These are phyloP conservation scores for Diplazon laetatorius DNA, from an alignment of 2,888 invertebrate species.

Conservation along the genomic window DNA sequence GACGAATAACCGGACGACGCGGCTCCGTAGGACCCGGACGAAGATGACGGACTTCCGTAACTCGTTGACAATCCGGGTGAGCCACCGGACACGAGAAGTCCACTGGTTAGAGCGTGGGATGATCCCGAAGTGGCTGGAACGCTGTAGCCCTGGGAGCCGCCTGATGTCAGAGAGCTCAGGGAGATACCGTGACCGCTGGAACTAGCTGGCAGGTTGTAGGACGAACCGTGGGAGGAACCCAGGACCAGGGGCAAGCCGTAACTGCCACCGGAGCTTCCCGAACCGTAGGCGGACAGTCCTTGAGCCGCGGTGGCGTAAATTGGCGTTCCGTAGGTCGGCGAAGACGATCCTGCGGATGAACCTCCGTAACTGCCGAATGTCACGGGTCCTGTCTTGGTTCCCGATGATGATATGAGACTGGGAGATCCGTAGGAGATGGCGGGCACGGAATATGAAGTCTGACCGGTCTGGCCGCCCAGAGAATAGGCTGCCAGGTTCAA, in stretches of 20 bases:
- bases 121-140: slow-evolving; percentile 66
- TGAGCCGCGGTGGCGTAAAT: slow-evolving; percentile 72
- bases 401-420: slow-evolving; percentile 66
- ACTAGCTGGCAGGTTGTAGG: slow-evolving; percentile 8
- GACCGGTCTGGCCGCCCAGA: slow-evolving; percentile 61
- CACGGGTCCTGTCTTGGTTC: slow-evolving; percentile 77
- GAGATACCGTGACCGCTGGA: slow-evolving; percentile 65
- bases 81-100: slow-evolving; percentile 69
- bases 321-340: slow-evolving; percentile 64
- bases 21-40: slow-evolving; percentile 62
- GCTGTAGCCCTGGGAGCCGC: slow-evolving; percentile 61
- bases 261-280: slow-evolving; percentile 64
- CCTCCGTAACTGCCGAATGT: slow-evolving; percentile 74
- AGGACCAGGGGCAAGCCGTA: slow-evolving; percentile 70
- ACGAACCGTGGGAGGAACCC: slow-evolving; percentile 68
- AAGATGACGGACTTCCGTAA: slow-evolving; percentile 52
- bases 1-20: slow-evolving; percentile 40
- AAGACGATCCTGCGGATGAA: slow-evolving; percentile 21
- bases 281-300: slow-evolving; percentile 73
- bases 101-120: slow-evolving; percentile 69
- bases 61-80: slow-evolving; percentile 43
- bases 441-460: slow-evolving; percentile 67
- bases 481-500: slow-evolving; percentile 52
- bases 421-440: slow-evolving; percentile 59
- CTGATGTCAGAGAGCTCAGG: slow-evolving; percentile 63